Evolutionary conservation across 2,797 vertebrate genomes (phyloP), one percentile per base, ranked within the genome.

Genomic region (Potorous gilbertii): DNA sequence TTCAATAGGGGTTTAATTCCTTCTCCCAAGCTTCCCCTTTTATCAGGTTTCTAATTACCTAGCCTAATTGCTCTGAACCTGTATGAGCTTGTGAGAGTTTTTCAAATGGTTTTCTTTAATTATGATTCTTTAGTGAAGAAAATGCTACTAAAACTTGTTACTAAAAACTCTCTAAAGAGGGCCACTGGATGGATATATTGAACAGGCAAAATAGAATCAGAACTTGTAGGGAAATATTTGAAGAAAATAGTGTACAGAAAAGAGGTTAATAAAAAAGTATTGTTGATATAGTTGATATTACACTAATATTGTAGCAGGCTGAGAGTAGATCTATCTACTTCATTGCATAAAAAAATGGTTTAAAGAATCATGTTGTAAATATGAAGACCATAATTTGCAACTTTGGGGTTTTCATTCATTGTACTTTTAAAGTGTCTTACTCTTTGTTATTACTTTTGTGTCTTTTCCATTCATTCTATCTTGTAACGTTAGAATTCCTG

Each of bases 1-100:
- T 98, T 98, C 98, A 98, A 91, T 93, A 8, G 97, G 94, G 96
- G 96, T 96, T 98, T 98, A 97, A 98, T 97, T 98, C 97, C 96
- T 98, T 98, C 98, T 90, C 96, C 97, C 95, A 96, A 96, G 97
- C 94, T 98, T 97, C 95, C 94, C 94, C 93, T 98, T 98, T 98
- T 97, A 98, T 98, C 93, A 3, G 97, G 97, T 97, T 97, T 98
- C 98, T 98, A 99, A 98, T 98, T 98, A 98, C 96, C 96, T 97
- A 96, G 91, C 87, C 97, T 98, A 98, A 98, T 98, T 98, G 97
- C 97, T 98, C 97, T 96, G 96, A 98, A 98, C 96, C 96, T 97
- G 95, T 96, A 96, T 28, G 46, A 98, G 97, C 96, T 89, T 0
- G 0, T 96, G 95, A 94, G 97, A 92, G 66, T 92, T 98, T 98